Percentiles rank a stretch among this genome's conserved stretches.
Conservation (phyloP, 2,888 invertebrate species). For the Apotomis turbidana region DNA sequence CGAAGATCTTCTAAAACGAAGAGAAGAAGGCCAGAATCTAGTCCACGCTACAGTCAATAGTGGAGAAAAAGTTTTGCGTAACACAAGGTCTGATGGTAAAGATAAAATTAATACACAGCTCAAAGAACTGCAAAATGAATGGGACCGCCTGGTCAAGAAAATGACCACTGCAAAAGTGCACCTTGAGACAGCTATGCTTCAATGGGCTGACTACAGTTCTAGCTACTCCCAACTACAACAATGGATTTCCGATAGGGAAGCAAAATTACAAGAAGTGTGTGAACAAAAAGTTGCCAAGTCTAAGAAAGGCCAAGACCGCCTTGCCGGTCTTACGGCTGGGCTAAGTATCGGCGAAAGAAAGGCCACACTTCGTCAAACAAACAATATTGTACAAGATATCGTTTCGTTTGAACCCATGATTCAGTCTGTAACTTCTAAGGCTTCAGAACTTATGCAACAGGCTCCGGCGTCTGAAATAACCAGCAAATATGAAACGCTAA, state of each 20-base stretch:
- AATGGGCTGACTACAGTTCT: slow-evolving; percentile 98
- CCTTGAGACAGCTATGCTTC: slow-evolving; percentile 93
- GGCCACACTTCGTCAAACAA: slow-evolving; percentile 94
- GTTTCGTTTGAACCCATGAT: slow-evolving; percentile 99
- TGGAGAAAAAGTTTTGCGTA: slow-evolving; percentile 94
- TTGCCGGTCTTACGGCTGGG: slow-evolving; percentile 88
- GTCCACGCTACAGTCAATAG: slow-evolving; percentile 94
- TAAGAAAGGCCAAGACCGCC: slow-evolving; percentile 88
- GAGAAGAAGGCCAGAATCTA: slow-evolving; percentile 94
- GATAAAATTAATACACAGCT: slow-evolving; percentile 94
- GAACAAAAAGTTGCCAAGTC: slow-evolving; percentile 92
- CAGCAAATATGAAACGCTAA: slow-evolving; percentile 93
- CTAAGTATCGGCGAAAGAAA: slow-evolving; percentile 93
- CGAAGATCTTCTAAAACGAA: slow-evolving; percentile 90
- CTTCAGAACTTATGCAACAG: slow-evolving; percentile 95
- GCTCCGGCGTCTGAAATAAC: slow-evolving; percentile 96
- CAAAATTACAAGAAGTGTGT: slow-evolving; percentile 94
- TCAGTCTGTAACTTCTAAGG: slow-evolving; percentile 96
- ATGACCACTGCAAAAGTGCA: slow-evolving; percentile 96
- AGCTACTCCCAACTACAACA: slow-evolving; percentile 96
- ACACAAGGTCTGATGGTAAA: slow-evolving; percentile 94
- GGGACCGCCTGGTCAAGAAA: slow-evolving; percentile 95
- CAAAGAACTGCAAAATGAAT: slow-evolving; percentile 95
- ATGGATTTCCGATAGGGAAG: slow-evolving; percentile 97
- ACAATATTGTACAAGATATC: slow-evolving; percentile 98